Percentiles rank a stretch among this genome's conserved stretches.
phyloP scores from a whole-genome alignment of 2,113 vertebrate genomes.

The Oxygymnocypris stewartii region DNA sequence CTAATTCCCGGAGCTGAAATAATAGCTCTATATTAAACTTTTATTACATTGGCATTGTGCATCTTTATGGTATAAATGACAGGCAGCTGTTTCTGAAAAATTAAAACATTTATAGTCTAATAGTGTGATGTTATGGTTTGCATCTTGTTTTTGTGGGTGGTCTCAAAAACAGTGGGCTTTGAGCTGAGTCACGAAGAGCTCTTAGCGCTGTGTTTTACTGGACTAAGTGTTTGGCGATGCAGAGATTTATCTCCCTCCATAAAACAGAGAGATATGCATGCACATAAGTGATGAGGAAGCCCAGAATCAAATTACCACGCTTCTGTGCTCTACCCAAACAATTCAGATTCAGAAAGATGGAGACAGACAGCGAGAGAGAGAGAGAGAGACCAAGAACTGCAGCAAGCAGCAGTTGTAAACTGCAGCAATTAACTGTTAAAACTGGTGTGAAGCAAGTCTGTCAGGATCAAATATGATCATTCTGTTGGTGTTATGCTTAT shows the following conservation, averaged over 20 bases:
- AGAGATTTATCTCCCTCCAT: slow-evolving; percentile 52
- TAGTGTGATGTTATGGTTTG: background rate
- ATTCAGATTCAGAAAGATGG: slow-evolving; percentile 13
- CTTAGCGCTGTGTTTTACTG: slow-evolving; percentile 24
- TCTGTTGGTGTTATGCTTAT: slow-evolving; percentile 3
- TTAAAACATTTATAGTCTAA: no score
- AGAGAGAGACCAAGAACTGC: slow-evolving; percentile 13
- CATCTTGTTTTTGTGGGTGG: background rate
- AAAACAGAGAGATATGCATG: slow-evolving; percentile 50
- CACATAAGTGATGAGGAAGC: slow-evolving; percentile 75
- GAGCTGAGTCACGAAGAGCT: background rate
- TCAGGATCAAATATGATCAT: slow-evolving; percentile 27
- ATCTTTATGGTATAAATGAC: slow-evolving; percentile 10
- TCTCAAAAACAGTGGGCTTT: background rate
- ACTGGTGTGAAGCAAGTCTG: slow-evolving; percentile 14
- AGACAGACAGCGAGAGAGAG: slow-evolving; percentile 30
- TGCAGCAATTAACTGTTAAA: slow-evolving; percentile 28
- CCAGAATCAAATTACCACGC: slow-evolving; percentile 66
- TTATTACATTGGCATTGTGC: background rate
- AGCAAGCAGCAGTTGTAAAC: no score
- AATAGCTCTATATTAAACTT: no score
- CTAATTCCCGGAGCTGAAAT: no score
- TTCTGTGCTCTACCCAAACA: slow-evolving; percentile 62
- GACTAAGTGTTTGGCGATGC: slow-evolving; percentile 39
- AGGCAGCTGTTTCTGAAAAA: background rate